Base-by-base conservation (phyloP, 2,113 vertebrate genomes). In the Datnioides undecimradiatus region DNA sequence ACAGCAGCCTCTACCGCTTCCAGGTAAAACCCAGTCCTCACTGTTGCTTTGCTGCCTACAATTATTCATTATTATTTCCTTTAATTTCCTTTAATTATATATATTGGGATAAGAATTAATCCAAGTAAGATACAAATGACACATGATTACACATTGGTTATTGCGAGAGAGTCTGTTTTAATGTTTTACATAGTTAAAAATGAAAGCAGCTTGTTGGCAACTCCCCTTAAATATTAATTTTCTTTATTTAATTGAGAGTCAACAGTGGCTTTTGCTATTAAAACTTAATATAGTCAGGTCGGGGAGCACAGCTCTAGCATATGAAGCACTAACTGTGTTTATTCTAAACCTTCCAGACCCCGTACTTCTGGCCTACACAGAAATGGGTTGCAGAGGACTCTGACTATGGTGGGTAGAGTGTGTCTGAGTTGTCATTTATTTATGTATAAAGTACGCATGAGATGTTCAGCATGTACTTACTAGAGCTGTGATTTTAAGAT, bases 281-380 rank as follows among this genome's bases (percentile, higher is more conserved):
- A 10, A 55, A 31, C 13, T 14, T 41, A 41, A 4, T n/a, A n/a
- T n/a, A n/a, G n/a, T n/a, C n/a, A n/a, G n/a, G n/a, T n/a, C n/a
- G n/a, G n/a, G n/a, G n/a, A n/a, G n/a, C n/a, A n/a, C n/a, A n/a
- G n/a, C n/a, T n/a, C n/a, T n/a, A n/a, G n/a, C n/a, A n/a, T n/a
- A n/a, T 54, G 10, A 27, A 21, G 38, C 9, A 34, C 16, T 62
- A 55, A 76, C 21, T 12, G 6, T 4, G 21, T 36, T 23, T 58
- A 21, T 40, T 70, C 7, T 34, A 27, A 8, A 63, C 59, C 2
- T 60, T 86, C 29, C 73, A 99, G 98, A 97, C 97, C 0, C 98
- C 98, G 0, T 99, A 99, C 78, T 99, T 99, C 93, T 99, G 98
- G 98, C 97, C 98, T 0, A 93, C 93, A 0, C 97, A 99, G 92